Conservation (phyloP, 2,113 vertebrate genomes). For the Furnarius figulus region DNA sequence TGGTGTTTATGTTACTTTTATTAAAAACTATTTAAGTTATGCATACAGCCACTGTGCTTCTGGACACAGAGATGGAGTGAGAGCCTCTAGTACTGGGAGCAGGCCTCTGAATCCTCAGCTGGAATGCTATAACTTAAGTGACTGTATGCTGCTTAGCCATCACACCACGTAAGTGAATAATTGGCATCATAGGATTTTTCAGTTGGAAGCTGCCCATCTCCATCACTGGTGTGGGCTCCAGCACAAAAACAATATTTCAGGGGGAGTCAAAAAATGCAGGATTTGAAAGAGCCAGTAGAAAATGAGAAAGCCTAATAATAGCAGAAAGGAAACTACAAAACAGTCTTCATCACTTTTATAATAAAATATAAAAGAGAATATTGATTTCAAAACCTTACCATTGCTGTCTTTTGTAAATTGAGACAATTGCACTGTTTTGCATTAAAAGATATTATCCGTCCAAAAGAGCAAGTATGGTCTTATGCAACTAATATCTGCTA, state of each 20-base stretch:
- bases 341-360: conserved; percentile 32
- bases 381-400: conserved; percentile 53
- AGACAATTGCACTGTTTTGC: conserved; percentile 72
- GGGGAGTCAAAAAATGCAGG: neutral
- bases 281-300: neutral
- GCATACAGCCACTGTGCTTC: neutral
- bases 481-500: conserved; percentile 76
- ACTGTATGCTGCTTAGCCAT: neutral
- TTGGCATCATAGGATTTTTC: conserved; percentile 54
- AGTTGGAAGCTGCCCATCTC: conserved; percentile 67
- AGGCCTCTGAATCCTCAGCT: neutral
- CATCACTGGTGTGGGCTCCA: conserved; percentile 58
- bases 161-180: neutral
- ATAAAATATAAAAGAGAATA: conserved; percentile 64
- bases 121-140: neutral
- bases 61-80: neutral
- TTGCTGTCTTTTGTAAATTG: conserved; percentile 71
- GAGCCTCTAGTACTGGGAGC: neutral
- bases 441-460: conserved; percentile 73
- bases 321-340: neutral
- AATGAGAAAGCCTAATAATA: neutral
- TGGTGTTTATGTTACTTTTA: neutral
- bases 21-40: neutral
- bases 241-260: conserved; percentile 36
- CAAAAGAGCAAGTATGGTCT: conserved; percentile 74